Evolutionary conservation across 2,797 vertebrate genomes (phyloP).

Genomic region (Channa striata): DNA sequence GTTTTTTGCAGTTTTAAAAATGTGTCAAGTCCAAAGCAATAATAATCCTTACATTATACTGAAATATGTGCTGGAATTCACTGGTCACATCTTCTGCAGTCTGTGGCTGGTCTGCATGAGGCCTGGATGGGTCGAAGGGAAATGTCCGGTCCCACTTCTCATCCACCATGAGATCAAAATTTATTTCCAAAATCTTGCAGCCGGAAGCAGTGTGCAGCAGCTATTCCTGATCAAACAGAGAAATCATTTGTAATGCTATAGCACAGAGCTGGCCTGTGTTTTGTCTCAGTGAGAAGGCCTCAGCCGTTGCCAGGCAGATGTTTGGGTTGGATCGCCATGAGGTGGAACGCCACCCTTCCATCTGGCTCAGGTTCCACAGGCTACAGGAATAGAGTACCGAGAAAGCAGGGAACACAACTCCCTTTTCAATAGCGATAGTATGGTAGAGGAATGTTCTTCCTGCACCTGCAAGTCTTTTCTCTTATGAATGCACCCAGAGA

Average conservation of each 20-base stretch:
- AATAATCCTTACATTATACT: too few relatives aligned
- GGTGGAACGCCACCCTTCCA: slow-evolving; percentile 75
- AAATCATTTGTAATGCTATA: slow-evolving; percentile 66
- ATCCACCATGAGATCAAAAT: neutral
- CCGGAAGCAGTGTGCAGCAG: slow-evolving; percentile 41
- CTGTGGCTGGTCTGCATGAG: slow-evolving; percentile 7
- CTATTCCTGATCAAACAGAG: slow-evolving; percentile 58
- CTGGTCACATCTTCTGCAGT: neutral
- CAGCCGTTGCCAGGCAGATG: slow-evolving; percentile 71
- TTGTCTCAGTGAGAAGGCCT: slow-evolving; percentile 66
- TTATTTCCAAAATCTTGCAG: slow-evolving; percentile 17
- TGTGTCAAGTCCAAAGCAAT: too few relatives aligned
- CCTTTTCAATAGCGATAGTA: slow-evolving; percentile 60
- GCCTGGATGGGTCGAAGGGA: slow-evolving; percentile 10
- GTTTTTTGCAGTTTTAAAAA: too few relatives aligned
- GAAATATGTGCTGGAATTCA: too few relatives aligned
- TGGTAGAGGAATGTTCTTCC: slow-evolving; percentile 67
- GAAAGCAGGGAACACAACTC: slow-evolving; percentile 74
- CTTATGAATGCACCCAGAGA: slow-evolving; percentile 56
- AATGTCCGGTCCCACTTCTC: slow-evolving; percentile 2
- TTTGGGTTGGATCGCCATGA: slow-evolving; percentile 77
- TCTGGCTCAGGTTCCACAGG: slow-evolving; percentile 63
- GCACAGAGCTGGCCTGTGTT: slow-evolving; percentile 67
- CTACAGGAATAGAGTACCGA: slow-evolving; percentile 78
- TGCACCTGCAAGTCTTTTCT: slow-evolving; percentile 78